Evolutionary conservation across 64 coral and sea anemone genomes (phyloP).

Genomic region (Exaiptasia diaphana): DNA sequence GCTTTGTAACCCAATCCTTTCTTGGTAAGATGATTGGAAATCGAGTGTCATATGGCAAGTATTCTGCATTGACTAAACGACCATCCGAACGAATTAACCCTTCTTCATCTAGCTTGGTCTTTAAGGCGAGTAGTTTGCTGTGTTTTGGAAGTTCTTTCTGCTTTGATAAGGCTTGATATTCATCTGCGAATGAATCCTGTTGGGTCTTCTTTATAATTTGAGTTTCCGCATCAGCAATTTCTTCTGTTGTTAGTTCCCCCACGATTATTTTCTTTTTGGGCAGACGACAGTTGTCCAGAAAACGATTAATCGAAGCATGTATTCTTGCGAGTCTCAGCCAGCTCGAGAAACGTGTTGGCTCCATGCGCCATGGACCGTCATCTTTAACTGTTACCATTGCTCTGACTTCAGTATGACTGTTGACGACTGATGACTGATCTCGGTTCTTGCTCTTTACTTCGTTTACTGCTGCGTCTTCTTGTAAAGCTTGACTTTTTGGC

Average conservation of each 20-base stretch:
- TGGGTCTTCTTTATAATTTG: slow-evolving; percentile 26
- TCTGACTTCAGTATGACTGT: neutral
- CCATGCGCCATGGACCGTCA: neutral
- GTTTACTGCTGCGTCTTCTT: neutral
- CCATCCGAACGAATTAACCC: slow-evolving; percentile 50
- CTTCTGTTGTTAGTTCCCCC: slow-evolving; percentile 23
- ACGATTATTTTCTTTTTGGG: neutral
- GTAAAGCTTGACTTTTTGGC: neutral
- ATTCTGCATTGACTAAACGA: slow-evolving; percentile 40
- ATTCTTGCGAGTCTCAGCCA: slow-evolving; percentile 25
- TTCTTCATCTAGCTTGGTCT: slow-evolving; percentile 42
- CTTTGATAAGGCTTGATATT: slow-evolving; percentile 7
- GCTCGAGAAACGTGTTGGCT: slow-evolving; percentile 27
- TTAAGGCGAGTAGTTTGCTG: slow-evolving; percentile 46
- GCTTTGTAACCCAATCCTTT: slow-evolving; percentile 58
- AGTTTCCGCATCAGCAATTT: slow-evolving; percentile 18
- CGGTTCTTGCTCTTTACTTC: neutral
- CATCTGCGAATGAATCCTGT: slow-evolving; percentile 20
- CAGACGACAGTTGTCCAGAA: slow-evolving; percentile 52
- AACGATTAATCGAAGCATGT: slow-evolving; percentile 44
- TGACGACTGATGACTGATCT: neutral
- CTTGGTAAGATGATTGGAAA: slow-evolving; percentile 50
- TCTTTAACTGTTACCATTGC: neutral
- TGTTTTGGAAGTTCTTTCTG: slow-evolving; percentile 36
- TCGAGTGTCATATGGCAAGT: slow-evolving; percentile 40